Conservation (phyloP, 2,113 vertebrate genomes). For the Pithys albifrons region DNA sequence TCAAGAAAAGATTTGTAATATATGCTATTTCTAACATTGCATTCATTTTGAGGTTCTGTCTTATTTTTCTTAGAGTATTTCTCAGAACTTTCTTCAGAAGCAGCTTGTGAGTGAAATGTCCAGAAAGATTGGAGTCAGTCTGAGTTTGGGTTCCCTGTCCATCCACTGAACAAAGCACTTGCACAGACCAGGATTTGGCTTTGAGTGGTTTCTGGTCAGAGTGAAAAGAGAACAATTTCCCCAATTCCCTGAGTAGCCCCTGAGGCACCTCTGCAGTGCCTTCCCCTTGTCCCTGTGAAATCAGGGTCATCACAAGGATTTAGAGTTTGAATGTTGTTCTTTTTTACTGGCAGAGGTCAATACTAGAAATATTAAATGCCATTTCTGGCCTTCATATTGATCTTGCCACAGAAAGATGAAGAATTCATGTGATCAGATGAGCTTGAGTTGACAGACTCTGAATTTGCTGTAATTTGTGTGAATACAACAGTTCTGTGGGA, state of each 20-base stretch:
- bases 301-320: background rate
- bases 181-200: slow-evolving; percentile 59
- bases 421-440: background rate
- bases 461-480: slow-evolving; percentile 16
- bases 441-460: slow-evolving; percentile 37
- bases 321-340: slow-evolving; percentile 6
- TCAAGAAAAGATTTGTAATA: slow-evolving; percentile 82
- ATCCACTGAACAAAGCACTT: slow-evolving; percentile 65
- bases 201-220: slow-evolving; percentile 46
- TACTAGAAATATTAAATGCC: background rate
- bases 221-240: slow-evolving; percentile 49
- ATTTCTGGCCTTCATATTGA: slow-evolving; percentile 27
- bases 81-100: slow-evolving; percentile 78
- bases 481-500: slow-evolving; percentile 35
- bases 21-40: slow-evolving; percentile 83
- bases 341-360: slow-evolving; percentile 5
- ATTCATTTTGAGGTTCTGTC: slow-evolving; percentile 80
- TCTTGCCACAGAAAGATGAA: slow-evolving; percentile 5
- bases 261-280: slow-evolving; percentile 26
- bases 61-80: slow-evolving; percentile 80
- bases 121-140: slow-evolving; percentile 63
- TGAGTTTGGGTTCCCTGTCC: slow-evolving; percentile 62
- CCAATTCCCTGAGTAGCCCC: background rate
- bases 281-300: background rate
- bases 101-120: slow-evolving; percentile 76